phyloP scores from a whole-genome alignment of 2,113 vertebrate genomes.

The Heterotilapia buettikoferi region DNA sequence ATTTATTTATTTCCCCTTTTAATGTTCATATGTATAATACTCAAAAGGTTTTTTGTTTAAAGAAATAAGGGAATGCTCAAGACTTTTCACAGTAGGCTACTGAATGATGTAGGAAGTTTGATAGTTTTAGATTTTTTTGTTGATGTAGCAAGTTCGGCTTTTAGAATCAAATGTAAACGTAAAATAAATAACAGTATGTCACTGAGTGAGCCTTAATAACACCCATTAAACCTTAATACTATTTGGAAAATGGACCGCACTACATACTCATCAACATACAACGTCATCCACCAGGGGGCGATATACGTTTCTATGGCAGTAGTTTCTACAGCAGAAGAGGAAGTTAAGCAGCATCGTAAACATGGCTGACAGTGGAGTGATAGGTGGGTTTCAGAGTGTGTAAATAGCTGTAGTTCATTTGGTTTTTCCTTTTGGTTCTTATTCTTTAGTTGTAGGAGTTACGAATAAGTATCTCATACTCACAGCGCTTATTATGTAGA shows the following conservation, averaged over 20 bases:
- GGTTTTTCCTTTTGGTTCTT: neutral
- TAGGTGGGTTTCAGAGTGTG: constrained; percentile 42
- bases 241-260: too few species aligned
- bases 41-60: neutral
- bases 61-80: neutral
- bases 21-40: neutral
- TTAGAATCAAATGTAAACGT: neutral
- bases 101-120: neutral
- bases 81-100: neutral
- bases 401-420: constrained; percentile 4
- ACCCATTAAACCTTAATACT: neutral
- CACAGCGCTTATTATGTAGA: too few species aligned
- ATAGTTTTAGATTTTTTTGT: neutral
- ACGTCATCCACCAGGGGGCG: constrained; percentile 19
- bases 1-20: neutral
- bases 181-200: neutral
- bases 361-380: constrained; percentile 69
- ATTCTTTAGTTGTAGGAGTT: neutral
- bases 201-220: neutral
- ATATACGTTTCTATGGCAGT: neutral
- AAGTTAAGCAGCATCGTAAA: constrained; percentile 47
- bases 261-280: neutral
- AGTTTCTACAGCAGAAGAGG: neutral
- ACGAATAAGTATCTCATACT: accelerated
- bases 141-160: accelerated